phyloP scores from a whole-genome alignment of 2,113 vertebrate species.

The Bubo blakistoni region DNA sequence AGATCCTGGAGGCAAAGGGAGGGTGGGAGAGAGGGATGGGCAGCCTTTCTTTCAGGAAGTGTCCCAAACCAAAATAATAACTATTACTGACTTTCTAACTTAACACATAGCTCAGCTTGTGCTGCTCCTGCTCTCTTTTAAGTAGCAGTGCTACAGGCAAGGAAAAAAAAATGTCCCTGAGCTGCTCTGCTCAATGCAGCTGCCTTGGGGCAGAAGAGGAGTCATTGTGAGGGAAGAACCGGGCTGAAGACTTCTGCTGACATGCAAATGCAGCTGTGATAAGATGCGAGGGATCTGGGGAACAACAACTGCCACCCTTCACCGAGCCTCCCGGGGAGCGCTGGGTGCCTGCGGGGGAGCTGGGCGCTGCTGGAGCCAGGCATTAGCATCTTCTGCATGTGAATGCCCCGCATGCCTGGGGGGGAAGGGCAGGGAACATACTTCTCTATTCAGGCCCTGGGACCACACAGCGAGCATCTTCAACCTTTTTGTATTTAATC shows the following conservation, averaged over 20 bases:
- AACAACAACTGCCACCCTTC: background rate
- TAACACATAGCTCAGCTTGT: background rate
- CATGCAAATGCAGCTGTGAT: background rate
- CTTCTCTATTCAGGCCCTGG: background rate
- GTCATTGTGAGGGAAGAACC: rapidly evolving
- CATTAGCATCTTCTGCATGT: slow-evolving; percentile 50
- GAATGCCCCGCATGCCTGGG: slow-evolving; percentile 69
- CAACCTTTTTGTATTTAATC: background rate
- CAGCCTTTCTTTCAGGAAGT: background rate
- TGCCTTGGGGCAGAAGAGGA: background rate
- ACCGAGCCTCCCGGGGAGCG: background rate
- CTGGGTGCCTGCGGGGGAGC: background rate
- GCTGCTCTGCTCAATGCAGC: background rate
- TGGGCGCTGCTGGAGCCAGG: slow-evolving; percentile 2
- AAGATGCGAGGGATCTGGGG: background rate
- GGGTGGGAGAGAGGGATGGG: background rate
- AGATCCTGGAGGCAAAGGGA: background rate
- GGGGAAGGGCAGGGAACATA: background rate
- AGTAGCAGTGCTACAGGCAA: rapidly evolving
- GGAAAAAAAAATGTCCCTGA: rapidly evolving
- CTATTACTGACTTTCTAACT: rapidly evolving
- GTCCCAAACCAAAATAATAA: background rate
- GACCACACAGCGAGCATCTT: slow-evolving; percentile 59
- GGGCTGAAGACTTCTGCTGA: background rate
- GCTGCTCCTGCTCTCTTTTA: background rate